Base-by-base conservation (phyloP, 2,797 vertebrate genomes). In the Rhodeus uyekii region DNA sequence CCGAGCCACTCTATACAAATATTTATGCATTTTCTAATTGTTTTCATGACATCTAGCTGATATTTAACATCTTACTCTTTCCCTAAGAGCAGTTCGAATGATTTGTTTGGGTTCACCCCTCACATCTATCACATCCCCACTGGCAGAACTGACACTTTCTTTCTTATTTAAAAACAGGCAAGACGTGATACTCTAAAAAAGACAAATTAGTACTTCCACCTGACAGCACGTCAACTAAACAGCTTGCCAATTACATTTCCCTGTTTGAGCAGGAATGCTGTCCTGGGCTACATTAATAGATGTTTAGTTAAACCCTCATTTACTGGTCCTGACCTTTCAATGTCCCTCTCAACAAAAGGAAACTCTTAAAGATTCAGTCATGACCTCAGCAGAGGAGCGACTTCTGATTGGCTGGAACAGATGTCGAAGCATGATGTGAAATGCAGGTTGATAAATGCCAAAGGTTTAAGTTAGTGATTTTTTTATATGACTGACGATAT, bases 301-400 rank as follows among this genome's bases (percentile, higher is more conserved):
- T 91, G 89, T 90, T 92, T 91, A 90, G 90, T 89, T 91, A 89
- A 89, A 83, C 86, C 13, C 86, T 87, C 86, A 89, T 87, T 88
- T 69, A 14, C 29, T 76, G 83, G 87, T 85, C 86, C 86, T 88
- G 86, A 82, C 64, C 85, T 84, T 78, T 48, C 73, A 67, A 60
- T 75, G 61, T 76, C 76, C 60, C 18, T 9, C 27, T 50, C 29
- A 74, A 88, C 78, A 87, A 87, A 81, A 83, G 46, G 60, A 83
- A 86, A 82, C 85, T 83, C 85, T 84, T 82, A 8, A 42, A 76
- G 87, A 77, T 83, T 87, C 87, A 84, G 61, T 38, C 19, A 38
- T 76, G 84, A 86, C 86, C 83, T 84, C 84, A 55, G 32, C 36
- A 39, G 58, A 27, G 32, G 27, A 46, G 61, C 4, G 44, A 69